Percentiles rank a stretch among this genome's conserved stretches.
Evolutionary conservation across 2,797 vertebrate species (phyloP).

Genomic region (Lepilemur septentrionalis): DNA sequence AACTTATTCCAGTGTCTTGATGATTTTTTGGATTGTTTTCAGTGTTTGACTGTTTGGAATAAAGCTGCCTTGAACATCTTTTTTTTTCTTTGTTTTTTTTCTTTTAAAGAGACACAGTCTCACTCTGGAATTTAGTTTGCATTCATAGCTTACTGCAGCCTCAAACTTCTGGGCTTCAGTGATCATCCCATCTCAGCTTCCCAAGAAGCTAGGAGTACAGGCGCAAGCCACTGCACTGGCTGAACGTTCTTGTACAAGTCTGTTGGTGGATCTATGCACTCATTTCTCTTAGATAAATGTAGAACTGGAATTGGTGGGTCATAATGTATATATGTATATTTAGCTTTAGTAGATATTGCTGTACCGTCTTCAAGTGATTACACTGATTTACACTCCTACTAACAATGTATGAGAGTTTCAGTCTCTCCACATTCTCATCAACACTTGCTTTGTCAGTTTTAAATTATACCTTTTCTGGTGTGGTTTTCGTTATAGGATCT

Average conservation of each 20-base stretch:
- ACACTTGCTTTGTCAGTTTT: not conserved
- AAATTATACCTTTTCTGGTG: not conserved
- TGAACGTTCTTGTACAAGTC: not conserved
- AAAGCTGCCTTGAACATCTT: not conserved
- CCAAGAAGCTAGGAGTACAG: not conserved
- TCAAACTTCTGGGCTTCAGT: not conserved
- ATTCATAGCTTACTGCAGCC: not conserved
- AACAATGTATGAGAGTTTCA: not conserved
- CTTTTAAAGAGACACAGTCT: not conserved
- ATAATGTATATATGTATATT: not conserved
- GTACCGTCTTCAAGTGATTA: not conserved
- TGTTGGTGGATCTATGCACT: not conserved
- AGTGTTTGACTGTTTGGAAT: conserved; percentile 19
- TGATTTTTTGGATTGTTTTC: conserved; percentile 35
- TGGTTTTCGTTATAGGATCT: not conserved
- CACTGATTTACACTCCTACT: not conserved
- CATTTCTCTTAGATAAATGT: not conserved
- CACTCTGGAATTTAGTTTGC: not conserved
- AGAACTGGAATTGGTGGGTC: not conserved
- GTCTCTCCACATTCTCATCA: not conserved
- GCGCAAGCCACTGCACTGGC: not conserved
- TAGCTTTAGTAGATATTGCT: not conserved
- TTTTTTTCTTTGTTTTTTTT: not conserved
- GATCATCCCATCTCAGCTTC: not conserved
- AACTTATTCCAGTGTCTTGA: conserved; percentile 2